A percentile compares a stretch with the other conserved stretches of the same genome.
phyloP scores from a whole-genome alignment of 2,888 invertebrate genomes.

The Hydropsyche betteni region DNA sequence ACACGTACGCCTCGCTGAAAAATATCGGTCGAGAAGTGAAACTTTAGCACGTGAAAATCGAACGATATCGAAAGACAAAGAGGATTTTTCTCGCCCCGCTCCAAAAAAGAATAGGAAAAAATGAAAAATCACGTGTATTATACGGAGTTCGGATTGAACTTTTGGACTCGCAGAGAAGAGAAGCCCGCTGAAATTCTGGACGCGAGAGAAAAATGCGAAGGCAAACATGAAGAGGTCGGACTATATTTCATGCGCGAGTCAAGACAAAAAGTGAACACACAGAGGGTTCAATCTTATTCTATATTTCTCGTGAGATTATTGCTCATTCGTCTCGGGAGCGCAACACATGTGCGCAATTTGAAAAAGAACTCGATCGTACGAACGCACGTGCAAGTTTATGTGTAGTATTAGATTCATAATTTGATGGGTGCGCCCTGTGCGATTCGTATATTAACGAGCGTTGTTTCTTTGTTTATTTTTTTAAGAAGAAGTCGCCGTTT shows the following conservation, averaged over 20 bases:
- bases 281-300: constrained; percentile 29
- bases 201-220: constrained; percentile 29
- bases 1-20: constrained; percentile 19
- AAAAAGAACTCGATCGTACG: constrained; percentile 1
- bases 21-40: constrained; percentile 16
- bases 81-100: constrained; percentile 3
- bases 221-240: constrained; percentile 30
- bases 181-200: background rate
- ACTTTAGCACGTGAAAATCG: constrained; percentile 21
- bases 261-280: constrained; percentile 24
- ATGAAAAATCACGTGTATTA: background rate
- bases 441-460: background rate
- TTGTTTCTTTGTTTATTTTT: constrained; percentile 1
- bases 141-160: constrained; percentile 8
- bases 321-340: constrained; percentile 1
- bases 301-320: constrained; percentile 32
- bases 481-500: constrained; percentile 6
- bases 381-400: background rate
- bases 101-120: background rate
- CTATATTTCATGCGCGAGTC: constrained; percentile 18
- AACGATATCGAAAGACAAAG: constrained; percentile 23
- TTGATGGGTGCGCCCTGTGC: background rate
- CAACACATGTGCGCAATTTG: constrained; percentile 21
- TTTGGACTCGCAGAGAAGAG: too few species aligned
- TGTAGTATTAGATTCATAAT: background rate